Evolutionary conservation across 2,888 invertebrate genomes (phyloP).

Genomic region (Orthosia gothica): DNA sequence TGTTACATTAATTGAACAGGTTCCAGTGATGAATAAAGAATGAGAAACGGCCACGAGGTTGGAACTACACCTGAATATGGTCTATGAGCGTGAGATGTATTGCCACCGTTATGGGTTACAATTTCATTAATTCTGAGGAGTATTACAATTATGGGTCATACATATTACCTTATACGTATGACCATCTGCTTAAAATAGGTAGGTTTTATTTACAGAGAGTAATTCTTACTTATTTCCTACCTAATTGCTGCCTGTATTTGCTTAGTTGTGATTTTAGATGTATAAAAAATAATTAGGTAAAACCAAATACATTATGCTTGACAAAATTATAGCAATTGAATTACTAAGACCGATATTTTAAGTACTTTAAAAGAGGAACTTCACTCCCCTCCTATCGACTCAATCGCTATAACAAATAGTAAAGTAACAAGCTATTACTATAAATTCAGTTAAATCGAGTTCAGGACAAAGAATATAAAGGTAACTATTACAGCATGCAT

Average conservation of each 20-base stretch:
- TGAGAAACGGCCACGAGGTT: constrained; percentile 44
- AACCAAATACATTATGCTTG: not conserved
- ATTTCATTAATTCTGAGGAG: constrained; percentile 19
- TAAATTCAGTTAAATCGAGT: too few species aligned
- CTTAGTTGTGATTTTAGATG: not conserved
- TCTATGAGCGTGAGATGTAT: not conserved
- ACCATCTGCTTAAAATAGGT: not conserved
- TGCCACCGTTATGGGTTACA: not conserved
- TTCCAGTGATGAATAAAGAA: constrained; percentile 69
- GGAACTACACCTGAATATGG: constrained; percentile 25
- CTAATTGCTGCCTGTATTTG: too few species aligned
- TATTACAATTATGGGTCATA: not conserved
- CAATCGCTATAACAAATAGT: not conserved
- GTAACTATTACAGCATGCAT: not conserved
- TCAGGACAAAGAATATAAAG: too few species aligned
- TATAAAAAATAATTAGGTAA: not conserved
- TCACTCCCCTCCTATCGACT: not conserved
- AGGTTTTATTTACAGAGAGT: too few species aligned
- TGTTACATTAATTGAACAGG: constrained; percentile 70
- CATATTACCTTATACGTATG: too few species aligned
- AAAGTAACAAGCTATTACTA: too few species aligned
- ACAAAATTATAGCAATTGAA: not conserved
- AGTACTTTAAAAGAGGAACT: not conserved
- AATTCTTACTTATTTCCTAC: too few species aligned
- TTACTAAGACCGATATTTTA: not conserved